A percentile compares a stretch with the other conserved stretches of the same genome.
Evolutionary conservation across 2,113 vertebrate genomes (phyloP).

Genomic region (Cheilinus undulatus): DNA sequence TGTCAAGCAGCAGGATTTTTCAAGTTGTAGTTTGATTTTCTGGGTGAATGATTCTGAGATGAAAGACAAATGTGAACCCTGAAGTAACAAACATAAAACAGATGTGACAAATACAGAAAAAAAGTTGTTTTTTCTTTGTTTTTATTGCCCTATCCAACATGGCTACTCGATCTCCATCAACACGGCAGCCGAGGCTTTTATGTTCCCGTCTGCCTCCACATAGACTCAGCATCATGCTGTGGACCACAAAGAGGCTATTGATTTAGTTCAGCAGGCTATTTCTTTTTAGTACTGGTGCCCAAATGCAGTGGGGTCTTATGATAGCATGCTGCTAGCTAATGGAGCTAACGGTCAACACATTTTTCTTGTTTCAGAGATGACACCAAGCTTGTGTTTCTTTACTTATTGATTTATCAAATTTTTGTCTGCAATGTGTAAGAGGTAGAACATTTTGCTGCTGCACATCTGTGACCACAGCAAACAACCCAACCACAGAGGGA

Average conservation of each 20-base stretch:
- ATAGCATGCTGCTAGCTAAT: slow-evolving; percentile 60
- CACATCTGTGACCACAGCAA: slow-evolving; percentile 9
- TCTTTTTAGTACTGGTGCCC: slow-evolving; percentile 44
- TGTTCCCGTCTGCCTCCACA: slow-evolving; percentile 60
- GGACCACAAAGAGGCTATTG: slow-evolving; percentile 71
- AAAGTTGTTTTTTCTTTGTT: too few relatives aligned
- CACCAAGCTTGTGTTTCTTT: slow-evolving; percentile 26
- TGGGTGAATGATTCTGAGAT: slow-evolving; percentile 15
- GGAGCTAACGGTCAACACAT: slow-evolving; percentile 37
- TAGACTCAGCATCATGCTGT: slow-evolving; percentile 53
- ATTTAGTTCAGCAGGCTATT: slow-evolving; percentile 62
- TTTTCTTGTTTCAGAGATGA: background rate
- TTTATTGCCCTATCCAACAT: slow-evolving; percentile 23
- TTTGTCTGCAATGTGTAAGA: background rate
- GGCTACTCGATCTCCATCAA: slow-evolving; percentile 38
- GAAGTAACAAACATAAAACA: slow-evolving; percentile 41
- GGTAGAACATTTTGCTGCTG: background rate
- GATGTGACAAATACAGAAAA: slow-evolving; percentile 21
- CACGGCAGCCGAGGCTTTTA: slow-evolving; percentile 57
- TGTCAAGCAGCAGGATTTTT: background rate
- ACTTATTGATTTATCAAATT: background rate
- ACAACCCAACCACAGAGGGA: slow-evolving; percentile 3
- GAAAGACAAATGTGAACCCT: slow-evolving; percentile 17
- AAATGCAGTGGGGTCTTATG: slow-evolving; percentile 47
- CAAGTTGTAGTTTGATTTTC: slow-evolving; percentile 23